Conservation (phyloP, 2,797 vertebrate genomes). For the Spondyliosoma cantharus region DNA sequence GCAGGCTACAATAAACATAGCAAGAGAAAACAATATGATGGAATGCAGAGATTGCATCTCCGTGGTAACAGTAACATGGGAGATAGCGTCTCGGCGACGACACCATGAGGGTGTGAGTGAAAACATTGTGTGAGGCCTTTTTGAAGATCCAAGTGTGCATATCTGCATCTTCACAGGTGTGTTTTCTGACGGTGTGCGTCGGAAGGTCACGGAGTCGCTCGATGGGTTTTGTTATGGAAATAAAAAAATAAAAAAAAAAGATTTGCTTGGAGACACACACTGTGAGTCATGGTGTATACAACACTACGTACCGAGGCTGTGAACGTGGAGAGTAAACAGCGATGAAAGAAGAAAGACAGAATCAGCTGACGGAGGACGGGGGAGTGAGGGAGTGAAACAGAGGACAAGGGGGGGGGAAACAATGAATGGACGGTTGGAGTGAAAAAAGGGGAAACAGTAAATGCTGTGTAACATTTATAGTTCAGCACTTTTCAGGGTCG, state of each 20-base stretch:
- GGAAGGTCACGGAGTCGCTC: slow-evolving; percentile 5
- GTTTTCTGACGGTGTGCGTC: background rate
- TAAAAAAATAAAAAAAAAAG: too few species aligned
- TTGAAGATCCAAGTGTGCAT: slow-evolving; percentile 19
- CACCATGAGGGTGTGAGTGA: slow-evolving; percentile 20
- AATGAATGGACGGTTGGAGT: background rate
- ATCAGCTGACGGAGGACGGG: slow-evolving; percentile 6
- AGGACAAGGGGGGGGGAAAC: background rate
- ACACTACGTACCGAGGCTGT: background rate
- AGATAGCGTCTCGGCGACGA: slow-evolving; percentile 20
- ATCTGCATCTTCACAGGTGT: background rate
- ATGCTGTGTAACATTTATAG: slow-evolving; percentile 64
- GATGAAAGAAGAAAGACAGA: slow-evolving; percentile 26
- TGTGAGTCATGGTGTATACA: background rate
- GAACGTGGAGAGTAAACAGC: slow-evolving; percentile 23
- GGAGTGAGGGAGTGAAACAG: slow-evolving; percentile 1
- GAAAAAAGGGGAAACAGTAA: slow-evolving; percentile 55
- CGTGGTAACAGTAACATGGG: background rate
- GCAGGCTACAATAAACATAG: too few species aligned
- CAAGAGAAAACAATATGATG: too few species aligned
- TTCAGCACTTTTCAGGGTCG: slow-evolving; percentile 77
- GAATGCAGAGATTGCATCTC: slow-evolving; percentile 22
- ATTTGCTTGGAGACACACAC: slow-evolving; percentile 35
- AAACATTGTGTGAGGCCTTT: slow-evolving; percentile 44
- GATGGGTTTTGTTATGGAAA: slow-evolving; percentile 9